Conservation (phyloP, 2,888 invertebrate genomes). For the Trichacis sp. region DNA sequence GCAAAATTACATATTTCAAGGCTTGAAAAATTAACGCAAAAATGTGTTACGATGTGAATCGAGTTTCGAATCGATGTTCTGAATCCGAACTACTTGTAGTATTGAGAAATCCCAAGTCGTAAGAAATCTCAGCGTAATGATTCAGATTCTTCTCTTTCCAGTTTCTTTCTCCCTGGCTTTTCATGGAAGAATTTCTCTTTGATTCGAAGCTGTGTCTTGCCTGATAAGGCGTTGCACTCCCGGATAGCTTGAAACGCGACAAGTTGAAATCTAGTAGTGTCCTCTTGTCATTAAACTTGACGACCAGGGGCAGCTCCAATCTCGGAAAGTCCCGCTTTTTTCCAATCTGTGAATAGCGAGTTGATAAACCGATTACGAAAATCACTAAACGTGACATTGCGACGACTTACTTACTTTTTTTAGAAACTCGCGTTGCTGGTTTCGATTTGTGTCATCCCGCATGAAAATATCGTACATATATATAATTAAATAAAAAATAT, state of each 20-base stretch:
- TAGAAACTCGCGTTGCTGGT: neutral
- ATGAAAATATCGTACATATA: too few species aligned
- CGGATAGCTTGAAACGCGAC: slow-evolving; percentile 24
- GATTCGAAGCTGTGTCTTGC: slow-evolving; percentile 18
- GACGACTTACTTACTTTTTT: slow-evolving; percentile 15
- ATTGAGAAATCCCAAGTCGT: neutral
- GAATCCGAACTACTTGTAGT: neutral
- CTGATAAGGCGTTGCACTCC: slow-evolving; percentile 18
- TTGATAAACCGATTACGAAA: slow-evolving; percentile 5
- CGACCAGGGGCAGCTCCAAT: slow-evolving; percentile 30
- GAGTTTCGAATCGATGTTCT: too few species aligned
- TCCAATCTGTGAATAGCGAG: slow-evolving; percentile 6
- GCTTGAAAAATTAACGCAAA: too few species aligned
- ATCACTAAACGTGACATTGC: slow-evolving; percentile 9
- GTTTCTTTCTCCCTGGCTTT: slow-evolving; percentile 2
- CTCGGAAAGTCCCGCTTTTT: slow-evolving; percentile 33
- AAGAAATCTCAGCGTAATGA: neutral
- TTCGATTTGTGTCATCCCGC: neutral
- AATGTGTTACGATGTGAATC: too few species aligned
- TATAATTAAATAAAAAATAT: too few species aligned
- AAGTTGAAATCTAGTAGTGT: slow-evolving; percentile 20
- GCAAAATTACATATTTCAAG: too few species aligned
- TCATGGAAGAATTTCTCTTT: slow-evolving; percentile 7
- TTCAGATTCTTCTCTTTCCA: neutral
- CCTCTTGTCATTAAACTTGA: slow-evolving; percentile 44